Percentiles rank a stretch among this genome's conserved stretches.
Evolutionary conservation across 2,797 vertebrate species (phyloP).

Genomic region (Clarias platycephalus): DNA sequence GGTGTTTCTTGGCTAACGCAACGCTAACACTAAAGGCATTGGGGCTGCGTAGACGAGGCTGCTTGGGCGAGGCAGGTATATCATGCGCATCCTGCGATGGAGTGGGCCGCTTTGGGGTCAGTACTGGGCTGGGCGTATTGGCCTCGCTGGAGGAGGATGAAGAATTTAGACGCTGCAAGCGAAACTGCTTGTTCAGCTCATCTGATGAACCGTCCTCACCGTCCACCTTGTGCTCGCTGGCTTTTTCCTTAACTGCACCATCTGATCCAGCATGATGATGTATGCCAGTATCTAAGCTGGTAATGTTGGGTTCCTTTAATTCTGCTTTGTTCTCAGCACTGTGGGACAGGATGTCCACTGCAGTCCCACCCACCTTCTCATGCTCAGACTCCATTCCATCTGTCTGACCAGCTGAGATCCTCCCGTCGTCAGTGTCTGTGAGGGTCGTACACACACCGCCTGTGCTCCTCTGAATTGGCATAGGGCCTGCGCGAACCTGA

Average conservation of each 20-base stretch:
- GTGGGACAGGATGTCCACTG: constrained; percentile 66
- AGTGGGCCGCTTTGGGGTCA: constrained; percentile 81
- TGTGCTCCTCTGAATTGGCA: constrained; percentile 74
- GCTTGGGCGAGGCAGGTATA: constrained; percentile 68
- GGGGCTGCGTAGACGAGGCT: constrained; percentile 81
- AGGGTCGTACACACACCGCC: constrained; percentile 54
- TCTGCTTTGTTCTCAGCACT: constrained; percentile 76
- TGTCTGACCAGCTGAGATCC: constrained; percentile 49
- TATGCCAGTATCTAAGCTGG: constrained; percentile 90
- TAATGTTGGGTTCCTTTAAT: constrained; percentile 85
- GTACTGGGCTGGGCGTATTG: constrained; percentile 82
- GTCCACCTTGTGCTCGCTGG: constrained; percentile 56
- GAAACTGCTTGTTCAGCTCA: constrained; percentile 89
- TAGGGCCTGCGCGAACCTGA: constrained; percentile 78
- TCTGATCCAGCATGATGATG: constrained; percentile 65
- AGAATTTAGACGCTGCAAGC: constrained; percentile 85
- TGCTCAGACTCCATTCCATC: constrained; percentile 69
- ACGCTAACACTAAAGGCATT: constrained; percentile 74
- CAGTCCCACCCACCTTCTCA: constrained; percentile 59
- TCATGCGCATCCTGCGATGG: constrained; percentile 68
- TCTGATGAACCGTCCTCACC: constrained; percentile 81
- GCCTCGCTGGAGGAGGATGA: constrained; percentile 86
- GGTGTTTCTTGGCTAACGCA: constrained; percentile 83
- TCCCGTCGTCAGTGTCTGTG: constrained; percentile 47
- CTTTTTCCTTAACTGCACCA: constrained; percentile 43